A percentile compares a stretch with the other conserved stretches of the same genome.
phyloP scores from a whole-genome alignment of 2,113 vertebrate species.

The Tachysurus vachellii region DNA sequence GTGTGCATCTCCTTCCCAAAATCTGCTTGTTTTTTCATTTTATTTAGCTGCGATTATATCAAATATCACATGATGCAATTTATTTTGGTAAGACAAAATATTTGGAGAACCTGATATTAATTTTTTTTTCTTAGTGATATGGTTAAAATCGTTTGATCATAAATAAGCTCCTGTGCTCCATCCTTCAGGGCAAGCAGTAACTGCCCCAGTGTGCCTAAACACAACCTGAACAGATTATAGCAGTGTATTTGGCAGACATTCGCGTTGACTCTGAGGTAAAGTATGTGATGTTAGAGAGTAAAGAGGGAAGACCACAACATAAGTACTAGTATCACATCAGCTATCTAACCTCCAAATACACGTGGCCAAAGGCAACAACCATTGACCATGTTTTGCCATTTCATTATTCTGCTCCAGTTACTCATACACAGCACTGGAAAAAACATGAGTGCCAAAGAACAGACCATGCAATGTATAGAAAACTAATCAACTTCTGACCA shows the following conservation, averaged over 20 bases:
- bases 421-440: background rate
- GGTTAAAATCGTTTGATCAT: slow-evolving; percentile 12
- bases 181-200: slow-evolving; percentile 8
- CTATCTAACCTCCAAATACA: background rate
- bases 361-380: slow-evolving; percentile 7
- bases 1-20: no score
- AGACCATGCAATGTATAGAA: background rate
- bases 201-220: slow-evolving; percentile 7
- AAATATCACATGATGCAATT: no score
- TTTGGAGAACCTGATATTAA: no score
- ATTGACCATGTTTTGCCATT: background rate
- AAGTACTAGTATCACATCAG: background rate
- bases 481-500: background rate
- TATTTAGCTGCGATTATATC: no score
- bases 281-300: slow-evolving; percentile 51
- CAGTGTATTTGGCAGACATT: slow-evolving; percentile 50
- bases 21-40: no score
- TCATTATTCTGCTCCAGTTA: slow-evolving; percentile 22
- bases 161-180: background rate
- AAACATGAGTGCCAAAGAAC: background rate
- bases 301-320: background rate
- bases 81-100: no score
- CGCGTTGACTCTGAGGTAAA: slow-evolving; percentile 53
- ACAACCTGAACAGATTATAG: slow-evolving; percentile 16
- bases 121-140: background rate